A percentile compares a stretch with the other conserved stretches of the same genome.
These are phyloP conservation scores for Garrulus glandarius DNA, from an alignment of 2,797 vertebrate genomes.

Conservation along the genomic window DNA sequence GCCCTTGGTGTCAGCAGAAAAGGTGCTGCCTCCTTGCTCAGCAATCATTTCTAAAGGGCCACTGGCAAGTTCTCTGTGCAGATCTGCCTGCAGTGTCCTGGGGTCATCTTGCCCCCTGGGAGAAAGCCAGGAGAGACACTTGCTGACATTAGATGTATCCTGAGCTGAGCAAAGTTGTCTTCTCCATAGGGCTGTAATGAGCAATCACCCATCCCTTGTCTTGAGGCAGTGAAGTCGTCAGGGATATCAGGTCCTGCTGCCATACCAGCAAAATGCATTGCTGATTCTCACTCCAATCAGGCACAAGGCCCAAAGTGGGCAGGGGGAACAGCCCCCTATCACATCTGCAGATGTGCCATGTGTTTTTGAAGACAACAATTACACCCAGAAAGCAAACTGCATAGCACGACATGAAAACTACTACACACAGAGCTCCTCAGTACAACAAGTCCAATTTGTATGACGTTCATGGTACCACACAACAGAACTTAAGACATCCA, in stretches of 20 bases:
- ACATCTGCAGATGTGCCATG: not conserved
- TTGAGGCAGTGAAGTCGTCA: not conserved
- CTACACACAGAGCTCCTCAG: not conserved
- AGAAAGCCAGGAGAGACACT: constrained; percentile 7
- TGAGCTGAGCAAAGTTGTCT: not conserved
- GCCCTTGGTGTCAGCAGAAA: constrained; percentile 30
- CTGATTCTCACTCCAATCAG: not conserved
- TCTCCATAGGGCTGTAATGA: not conserved
- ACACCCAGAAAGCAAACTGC: not conserved
- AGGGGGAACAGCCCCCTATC: not conserved
- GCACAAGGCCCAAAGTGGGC: not conserved
- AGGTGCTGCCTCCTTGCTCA: constrained; percentile 31
- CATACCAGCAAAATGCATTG: not conserved
- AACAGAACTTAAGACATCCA: not conserved
- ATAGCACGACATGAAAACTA: not conserved
- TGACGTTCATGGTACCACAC: not conserved
- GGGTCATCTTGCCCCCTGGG: constrained; percentile 17
- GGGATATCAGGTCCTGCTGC: not conserved
- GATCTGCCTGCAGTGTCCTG: not conserved
- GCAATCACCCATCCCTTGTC: not conserved
- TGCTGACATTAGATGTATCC: not conserved
- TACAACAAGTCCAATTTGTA: not conserved
- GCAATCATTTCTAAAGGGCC: not conserved
- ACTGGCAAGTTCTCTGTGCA: not conserved
- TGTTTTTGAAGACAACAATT: not conserved